Base-by-base conservation (phyloP, 2,888 invertebrate species). In the Harmothoe impar region DNA sequence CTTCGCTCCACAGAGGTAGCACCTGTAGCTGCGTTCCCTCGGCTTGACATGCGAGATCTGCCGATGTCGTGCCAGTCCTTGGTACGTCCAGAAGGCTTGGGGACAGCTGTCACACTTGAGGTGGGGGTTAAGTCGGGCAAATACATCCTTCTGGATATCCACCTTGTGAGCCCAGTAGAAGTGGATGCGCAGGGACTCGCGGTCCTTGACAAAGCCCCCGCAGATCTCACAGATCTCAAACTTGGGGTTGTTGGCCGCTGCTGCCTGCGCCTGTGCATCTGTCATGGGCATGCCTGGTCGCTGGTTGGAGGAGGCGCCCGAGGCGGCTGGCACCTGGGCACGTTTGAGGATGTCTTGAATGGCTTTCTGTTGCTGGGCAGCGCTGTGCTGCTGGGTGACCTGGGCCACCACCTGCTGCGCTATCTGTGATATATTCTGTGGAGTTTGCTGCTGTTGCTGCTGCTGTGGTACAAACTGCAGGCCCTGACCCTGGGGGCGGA, bases 111-210 rank as follows among this genome's bases (percentile, higher is more conserved):
- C 98, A 96, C 99, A 99, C 96, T 98, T 98, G 93, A 99, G 97
- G 85, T 99, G 99, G 91, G 99, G 98, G 98, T 92, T 90, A 25
- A 93, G 92, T 15, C 93, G 92, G 35, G 93, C 93, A 89, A 95
- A 94, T 54, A 94, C 93, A 33, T 93, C 93, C 91, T 93, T 93
- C n/a, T 94, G 94, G 92, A 95, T 93, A 89, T 95, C 95, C 68
- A 95, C 94, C 97, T 99, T 98, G 96, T 99, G 99, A 95, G 99
- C 98, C 98, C 98, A 99, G 95, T 98, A 98, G 98, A 99, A 99
- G 95, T 99, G 99, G 96, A 98, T 98, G 92, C 99, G 97, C 92
- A 99, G 96, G 95, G 98, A 98, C 94, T 98, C 98, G 94, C 98
- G 96, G 96, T 99, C 99, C 96, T 98, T 98, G 92, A 99, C 99